Conservation (phyloP, 2,888 invertebrate genomes). For the Tromatobia lineatoria region DNA sequence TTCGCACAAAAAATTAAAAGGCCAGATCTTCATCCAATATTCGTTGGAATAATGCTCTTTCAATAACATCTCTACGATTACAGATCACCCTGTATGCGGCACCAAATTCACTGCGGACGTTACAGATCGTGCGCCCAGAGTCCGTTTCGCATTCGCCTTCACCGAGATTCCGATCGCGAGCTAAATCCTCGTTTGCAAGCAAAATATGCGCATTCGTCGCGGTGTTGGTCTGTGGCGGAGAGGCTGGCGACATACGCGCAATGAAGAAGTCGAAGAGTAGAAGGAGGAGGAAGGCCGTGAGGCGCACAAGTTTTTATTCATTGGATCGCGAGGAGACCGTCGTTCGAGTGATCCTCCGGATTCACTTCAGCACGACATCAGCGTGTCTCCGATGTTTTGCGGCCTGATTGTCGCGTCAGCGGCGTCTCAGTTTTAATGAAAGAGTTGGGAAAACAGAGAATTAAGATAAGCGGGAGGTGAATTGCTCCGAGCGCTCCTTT, state of each 20-base stretch:
- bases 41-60: too few species aligned
- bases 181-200: conserved; percentile 24
- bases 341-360: conserved; percentile 1
- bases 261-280: conserved; percentile 1
- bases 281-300: not conserved
- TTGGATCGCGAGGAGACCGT: conserved; percentile 1
- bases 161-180: conserved; percentile 16
- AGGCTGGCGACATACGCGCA: conserved; percentile 4
- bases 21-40: too few species aligned
- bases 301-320: conserved; percentile 16
- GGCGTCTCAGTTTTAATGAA: not conserved
- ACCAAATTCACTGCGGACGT: not conserved
- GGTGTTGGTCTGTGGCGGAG: not conserved
- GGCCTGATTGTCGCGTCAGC: not conserved
- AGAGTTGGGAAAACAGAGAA: not conserved
- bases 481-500: not conserved
- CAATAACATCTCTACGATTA: too few species aligned
- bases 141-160: not conserved
- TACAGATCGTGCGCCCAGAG: not conserved
- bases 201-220: conserved; percentile 26
- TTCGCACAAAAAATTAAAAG: too few species aligned
- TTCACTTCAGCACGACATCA: not conserved
- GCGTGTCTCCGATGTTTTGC: conserved; percentile 29
- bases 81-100: conserved; percentile 6
- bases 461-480: not conserved